Evolutionary conservation across 2,888 invertebrate species (phyloP).

Genomic region (Phengaris arion): DNA sequence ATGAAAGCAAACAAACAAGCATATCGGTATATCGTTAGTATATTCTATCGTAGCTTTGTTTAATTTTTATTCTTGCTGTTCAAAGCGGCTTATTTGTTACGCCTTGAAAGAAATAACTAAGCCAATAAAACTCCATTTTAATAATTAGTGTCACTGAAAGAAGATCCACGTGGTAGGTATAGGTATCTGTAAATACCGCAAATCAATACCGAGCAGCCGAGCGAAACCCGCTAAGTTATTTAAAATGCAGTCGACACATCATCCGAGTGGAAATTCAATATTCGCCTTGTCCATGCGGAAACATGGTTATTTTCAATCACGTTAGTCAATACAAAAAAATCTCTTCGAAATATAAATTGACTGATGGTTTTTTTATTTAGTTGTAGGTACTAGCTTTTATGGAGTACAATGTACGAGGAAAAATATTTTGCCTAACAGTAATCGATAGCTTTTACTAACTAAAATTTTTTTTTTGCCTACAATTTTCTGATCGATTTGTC

Average conservation of each 20-base stretch:
- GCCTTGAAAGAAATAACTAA: neutral
- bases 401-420: neutral
- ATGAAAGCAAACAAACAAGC: too few species aligned
- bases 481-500: neutral
- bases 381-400: conserved; percentile 17
- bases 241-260: conserved; percentile 76
- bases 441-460: too few species aligned
- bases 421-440: neutral
- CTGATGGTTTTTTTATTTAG: conserved; percentile 25
- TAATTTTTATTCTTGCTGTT: too few species aligned
- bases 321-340: conserved; percentile 45
- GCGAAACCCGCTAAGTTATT: conserved; percentile 66
- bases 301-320: conserved; percentile 64
- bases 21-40: too few species aligned
- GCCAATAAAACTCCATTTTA: neutral
- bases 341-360: conserved; percentile 38
- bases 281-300: conserved; percentile 69
- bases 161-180: neutral
- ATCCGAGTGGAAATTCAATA: conserved; percentile 72
- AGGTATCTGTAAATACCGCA: conserved; percentile 49
- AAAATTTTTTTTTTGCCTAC: too few species aligned
- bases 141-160: conserved; percentile 11
- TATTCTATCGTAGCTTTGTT: too few species aligned
- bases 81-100: neutral
- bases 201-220: conserved; percentile 58